Conservation (phyloP, 2,113 vertebrate genomes). For the Trinectes maculatus region DNA sequence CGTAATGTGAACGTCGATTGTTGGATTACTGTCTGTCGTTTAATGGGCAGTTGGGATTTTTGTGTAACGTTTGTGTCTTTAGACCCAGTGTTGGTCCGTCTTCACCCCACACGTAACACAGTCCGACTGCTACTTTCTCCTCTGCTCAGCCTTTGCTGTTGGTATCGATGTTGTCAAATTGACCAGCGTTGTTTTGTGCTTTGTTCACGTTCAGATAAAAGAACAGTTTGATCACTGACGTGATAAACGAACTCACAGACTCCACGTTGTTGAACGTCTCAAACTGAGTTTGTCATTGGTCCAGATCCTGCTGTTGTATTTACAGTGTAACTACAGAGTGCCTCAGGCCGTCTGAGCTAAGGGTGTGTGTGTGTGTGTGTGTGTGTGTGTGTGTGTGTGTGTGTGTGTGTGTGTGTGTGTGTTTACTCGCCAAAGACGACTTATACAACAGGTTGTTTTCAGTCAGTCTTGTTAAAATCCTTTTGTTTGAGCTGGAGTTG, state of each 20-base stretch:
- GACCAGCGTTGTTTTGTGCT: too few species aligned
- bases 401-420: slow-evolving; percentile 18
- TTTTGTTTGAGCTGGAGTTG: slow-evolving; percentile 9
- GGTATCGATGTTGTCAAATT: too few species aligned
- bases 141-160: too few species aligned
- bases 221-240: too few species aligned
- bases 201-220: too few species aligned
- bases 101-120: too few species aligned
- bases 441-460: not conserved
- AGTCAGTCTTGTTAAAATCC: not conserved
- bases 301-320: slow-evolving; percentile 11
- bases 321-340: slow-evolving; percentile 6
- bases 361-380: slow-evolving; percentile 8
- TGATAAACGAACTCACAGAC: not conserved
- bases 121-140: too few species aligned
- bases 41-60: too few species aligned
- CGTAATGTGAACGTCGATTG: too few species aligned
- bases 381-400: slow-evolving; percentile 5
- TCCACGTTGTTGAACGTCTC: not conserved
- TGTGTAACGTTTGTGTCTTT: too few species aligned
- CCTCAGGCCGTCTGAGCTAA: not conserved
- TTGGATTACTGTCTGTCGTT: too few species aligned
- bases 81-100: too few species aligned
- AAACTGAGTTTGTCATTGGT: not conserved
- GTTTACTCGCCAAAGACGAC: not conserved